phyloP scores from a whole-genome alignment of 2,888 invertebrate genomes.

The Drosophila recens region DNA sequence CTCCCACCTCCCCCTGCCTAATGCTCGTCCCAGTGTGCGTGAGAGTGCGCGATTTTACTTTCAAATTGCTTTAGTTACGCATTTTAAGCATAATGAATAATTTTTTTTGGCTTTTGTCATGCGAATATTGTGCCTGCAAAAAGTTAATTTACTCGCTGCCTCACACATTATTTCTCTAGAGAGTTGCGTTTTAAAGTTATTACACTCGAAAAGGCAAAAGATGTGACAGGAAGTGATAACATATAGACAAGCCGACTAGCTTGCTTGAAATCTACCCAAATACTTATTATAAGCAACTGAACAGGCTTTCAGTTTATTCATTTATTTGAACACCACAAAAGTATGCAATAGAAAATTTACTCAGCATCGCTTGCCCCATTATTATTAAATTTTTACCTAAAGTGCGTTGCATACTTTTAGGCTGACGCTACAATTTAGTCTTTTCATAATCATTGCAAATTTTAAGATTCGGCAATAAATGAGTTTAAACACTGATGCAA shows the following conservation, averaged over 20 bases:
- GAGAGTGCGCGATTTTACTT: constrained; percentile 59
- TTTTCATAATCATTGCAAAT: not conserved
- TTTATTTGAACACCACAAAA: constrained; percentile 2
- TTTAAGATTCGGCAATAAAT: not conserved
- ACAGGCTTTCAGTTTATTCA: not conserved
- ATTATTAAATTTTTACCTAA: not conserved
- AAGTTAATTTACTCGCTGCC: constrained; percentile 59
- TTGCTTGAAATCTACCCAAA: not conserved
- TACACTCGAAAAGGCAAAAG: constrained; percentile 16
- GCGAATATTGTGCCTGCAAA: constrained; percentile 32
- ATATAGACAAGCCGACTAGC: constrained; percentile 3
- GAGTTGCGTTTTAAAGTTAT: constrained; percentile 50
- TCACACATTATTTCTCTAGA: constrained; percentile 45
- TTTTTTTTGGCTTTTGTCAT: constrained; percentile 34
- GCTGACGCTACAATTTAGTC: not conserved
- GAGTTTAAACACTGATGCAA: not conserved
- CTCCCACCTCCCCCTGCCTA: not conserved
- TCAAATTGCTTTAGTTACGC: constrained; percentile 79
- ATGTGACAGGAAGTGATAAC: constrained; percentile 4
- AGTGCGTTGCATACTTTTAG: constrained; percentile 31
- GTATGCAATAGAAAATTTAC: constrained; percentile 23
- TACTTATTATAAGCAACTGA: not conserved
- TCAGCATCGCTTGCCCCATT: not conserved
- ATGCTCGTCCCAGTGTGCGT: constrained; percentile 19
- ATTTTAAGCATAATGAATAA: constrained; percentile 78